Percentiles rank a stretch among this genome's conserved stretches.
These are phyloP conservation scores for Thaumatotibia leucotreta DNA, from an alignment of 1,140 invertebrate species.

Conservation along the genomic window DNA sequence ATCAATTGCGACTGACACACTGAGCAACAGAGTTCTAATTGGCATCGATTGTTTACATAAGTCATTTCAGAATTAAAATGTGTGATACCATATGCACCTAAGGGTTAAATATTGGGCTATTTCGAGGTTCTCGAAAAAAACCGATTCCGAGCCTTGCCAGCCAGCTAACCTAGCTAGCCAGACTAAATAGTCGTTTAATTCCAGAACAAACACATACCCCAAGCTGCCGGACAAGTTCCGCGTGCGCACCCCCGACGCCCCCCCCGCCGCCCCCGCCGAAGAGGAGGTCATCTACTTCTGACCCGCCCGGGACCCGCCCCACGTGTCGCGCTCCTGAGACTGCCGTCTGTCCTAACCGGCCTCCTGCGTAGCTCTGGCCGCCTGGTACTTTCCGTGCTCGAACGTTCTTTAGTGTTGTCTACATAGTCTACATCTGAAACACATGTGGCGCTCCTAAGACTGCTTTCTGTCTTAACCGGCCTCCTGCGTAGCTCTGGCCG, in stretches of 20 bases:
- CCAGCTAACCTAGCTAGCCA: too few species aligned
- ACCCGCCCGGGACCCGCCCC: constrained; percentile 27
- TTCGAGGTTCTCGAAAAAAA: too few species aligned
- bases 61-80: too few species aligned
- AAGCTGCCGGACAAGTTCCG: constrained; percentile 80
- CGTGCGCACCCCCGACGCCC: constrained; percentile 69
- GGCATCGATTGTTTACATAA: too few species aligned
- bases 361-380: background rate
- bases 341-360: constrained; percentile 48
- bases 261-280: constrained; percentile 37
- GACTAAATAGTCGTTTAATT: constrained; percentile 8
- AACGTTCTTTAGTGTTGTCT: too few species aligned
- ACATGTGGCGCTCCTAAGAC: constrained; percentile 60
- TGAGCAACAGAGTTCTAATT: too few species aligned
- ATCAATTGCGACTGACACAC: too few species aligned
- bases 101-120: too few species aligned
- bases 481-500: background rate
- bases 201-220: constrained; percentile 79
- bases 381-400: too few species aligned
- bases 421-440: too few species aligned
- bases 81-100: too few species aligned
- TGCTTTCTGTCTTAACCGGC: constrained; percentile 48
- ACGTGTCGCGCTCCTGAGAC: constrained; percentile 48
- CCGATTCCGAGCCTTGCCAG: too few species aligned
- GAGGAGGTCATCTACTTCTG: constrained; percentile 71